These are phyloP conservation scores for Apolygus lucorum DNA, from an alignment of 1,140 invertebrate species.

Conservation along the genomic window DNA sequence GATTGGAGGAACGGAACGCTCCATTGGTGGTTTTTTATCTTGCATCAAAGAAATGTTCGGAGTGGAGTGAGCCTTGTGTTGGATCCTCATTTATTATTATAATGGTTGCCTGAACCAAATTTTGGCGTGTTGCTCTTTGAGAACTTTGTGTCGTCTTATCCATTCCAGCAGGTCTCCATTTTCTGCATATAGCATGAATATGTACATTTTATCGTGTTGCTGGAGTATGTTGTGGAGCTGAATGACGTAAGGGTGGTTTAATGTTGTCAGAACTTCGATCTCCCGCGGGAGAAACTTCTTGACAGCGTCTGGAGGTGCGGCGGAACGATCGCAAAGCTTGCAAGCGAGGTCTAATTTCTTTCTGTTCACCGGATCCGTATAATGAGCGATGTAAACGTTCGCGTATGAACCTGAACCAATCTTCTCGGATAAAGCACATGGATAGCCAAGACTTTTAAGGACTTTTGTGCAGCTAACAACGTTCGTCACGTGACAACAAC, in stretches of 20 bases:
- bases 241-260: slow-evolving; percentile 16
- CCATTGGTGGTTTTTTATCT: too few species aligned
- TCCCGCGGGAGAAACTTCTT: slow-evolving; percentile 19
- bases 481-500: too few species aligned
- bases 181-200: slow-evolving; percentile 18
- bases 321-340: slow-evolving; percentile 81
- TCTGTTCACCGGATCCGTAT: background rate
- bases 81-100: too few species aligned
- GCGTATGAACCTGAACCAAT: background rate
- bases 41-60: too few species aligned
- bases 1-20: too few species aligned
- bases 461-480: too few species aligned
- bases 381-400: background rate
- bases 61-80: too few species aligned
- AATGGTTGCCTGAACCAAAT: slow-evolving; percentile 72
- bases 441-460: too few species aligned
- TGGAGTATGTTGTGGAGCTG: slow-evolving; percentile 12
- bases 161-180: slow-evolving; percentile 19
- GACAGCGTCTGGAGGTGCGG: slow-evolving; percentile 51
- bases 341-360: slow-evolving; percentile 52
- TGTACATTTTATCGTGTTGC: background rate
- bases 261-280: background rate
- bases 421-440: too few species aligned
- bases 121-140: background rate
- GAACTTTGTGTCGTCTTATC: background rate